These are phyloP conservation scores for Drosophila algonquin DNA, from an alignment of 2,888 invertebrate genomes.

Conservation along the genomic window DNA sequence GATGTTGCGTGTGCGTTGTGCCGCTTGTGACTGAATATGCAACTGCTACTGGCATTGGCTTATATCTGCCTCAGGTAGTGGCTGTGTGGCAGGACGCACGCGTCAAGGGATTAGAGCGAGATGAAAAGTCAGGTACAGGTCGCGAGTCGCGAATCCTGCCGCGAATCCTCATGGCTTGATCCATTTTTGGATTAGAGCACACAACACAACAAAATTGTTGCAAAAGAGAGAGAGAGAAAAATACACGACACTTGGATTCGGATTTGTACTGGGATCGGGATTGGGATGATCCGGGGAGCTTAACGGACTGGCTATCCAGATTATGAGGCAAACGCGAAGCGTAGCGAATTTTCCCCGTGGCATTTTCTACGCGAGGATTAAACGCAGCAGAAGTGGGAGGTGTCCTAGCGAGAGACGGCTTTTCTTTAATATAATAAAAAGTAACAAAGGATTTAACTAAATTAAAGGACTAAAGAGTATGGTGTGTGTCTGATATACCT, in stretches of 20 bases:
- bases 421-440: constrained; percentile 69
- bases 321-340: constrained; percentile 50
- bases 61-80: constrained; percentile 56
- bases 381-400: constrained; percentile 29
- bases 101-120: constrained; percentile 73
- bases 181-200: constrained; percentile 70
- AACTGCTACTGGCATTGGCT: constrained; percentile 43
- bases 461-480: constrained; percentile 42
- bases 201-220: constrained; percentile 28
- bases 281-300: constrained; percentile 67
- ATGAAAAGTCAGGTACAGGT: constrained; percentile 67
- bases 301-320: constrained; percentile 65
- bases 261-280: constrained; percentile 46
- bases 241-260: constrained; percentile 52
- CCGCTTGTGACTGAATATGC: constrained; percentile 57
- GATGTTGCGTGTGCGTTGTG: constrained; percentile 23
- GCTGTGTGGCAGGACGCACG: constrained; percentile 54
- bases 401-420: constrained; percentile 32
- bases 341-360: constrained; percentile 59
- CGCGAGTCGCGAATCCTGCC: constrained; percentile 43
- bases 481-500: background rate
- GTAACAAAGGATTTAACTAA: constrained; percentile 71
- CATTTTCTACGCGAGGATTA: constrained; percentile 57
- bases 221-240: constrained; percentile 26
- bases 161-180: constrained; percentile 55